phyloP scores from a whole-genome alignment of 2,797 vertebrate species.

The Lateolabrax maculatus region DNA sequence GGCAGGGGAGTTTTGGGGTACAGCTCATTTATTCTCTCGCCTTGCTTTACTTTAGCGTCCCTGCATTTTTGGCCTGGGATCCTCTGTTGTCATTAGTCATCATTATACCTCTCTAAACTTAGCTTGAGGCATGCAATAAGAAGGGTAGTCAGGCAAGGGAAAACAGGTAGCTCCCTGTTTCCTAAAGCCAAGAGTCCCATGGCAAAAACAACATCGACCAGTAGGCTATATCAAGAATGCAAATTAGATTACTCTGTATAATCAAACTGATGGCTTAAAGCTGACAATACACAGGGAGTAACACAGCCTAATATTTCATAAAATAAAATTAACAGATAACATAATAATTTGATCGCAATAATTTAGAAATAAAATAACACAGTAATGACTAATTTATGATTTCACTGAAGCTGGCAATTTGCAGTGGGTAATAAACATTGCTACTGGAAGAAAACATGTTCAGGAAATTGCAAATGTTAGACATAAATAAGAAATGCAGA shows the following conservation, averaged over 20 bases:
- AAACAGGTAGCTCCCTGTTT: conserved; percentile 65
- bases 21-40: conserved; percentile 59
- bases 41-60: conserved; percentile 42
- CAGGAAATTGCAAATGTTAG: conserved; percentile 52
- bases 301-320: not conserved
- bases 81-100: conserved; percentile 77
- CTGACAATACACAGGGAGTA: not conserved
- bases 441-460: conserved; percentile 8
- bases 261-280: conserved; percentile 24
- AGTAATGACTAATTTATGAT: conserved; percentile 22
- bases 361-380: conserved; percentile 5
- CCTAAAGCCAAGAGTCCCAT: conserved; percentile 56
- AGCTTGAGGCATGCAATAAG: conserved; percentile 74
- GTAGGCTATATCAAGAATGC: conserved; percentile 55
- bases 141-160: conserved; percentile 55
- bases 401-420: conserved; percentile 22
- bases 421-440: not conserved
- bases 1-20: conserved; percentile 22
- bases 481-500: conserved; percentile 57
- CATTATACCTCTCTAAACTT: conserved; percentile 71
- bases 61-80: conserved; percentile 57
- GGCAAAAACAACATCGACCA: conserved; percentile 41
- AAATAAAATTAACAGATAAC: conserved; percentile 12
- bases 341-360: not conserved
- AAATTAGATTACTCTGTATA: conserved; percentile 59